Evolutionary conservation across 2,113 vertebrate genomes (phyloP).

Genomic region (Sciurus niger): DNA sequence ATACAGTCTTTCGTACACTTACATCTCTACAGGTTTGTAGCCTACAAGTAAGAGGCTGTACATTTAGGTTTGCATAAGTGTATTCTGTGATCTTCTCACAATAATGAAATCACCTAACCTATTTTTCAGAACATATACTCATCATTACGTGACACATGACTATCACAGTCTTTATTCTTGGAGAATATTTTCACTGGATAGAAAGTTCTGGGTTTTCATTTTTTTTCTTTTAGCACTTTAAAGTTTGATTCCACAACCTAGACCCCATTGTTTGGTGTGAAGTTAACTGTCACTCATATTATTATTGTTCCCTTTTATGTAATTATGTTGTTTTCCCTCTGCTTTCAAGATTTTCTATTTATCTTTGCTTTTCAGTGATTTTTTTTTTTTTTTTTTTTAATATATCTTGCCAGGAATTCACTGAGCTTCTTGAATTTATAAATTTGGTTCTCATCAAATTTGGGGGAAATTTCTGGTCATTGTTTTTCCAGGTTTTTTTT

Average conservation of each 20-base stretch:
- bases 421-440: not conserved
- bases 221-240: not conserved
- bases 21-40: not conserved
- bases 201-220: not conserved
- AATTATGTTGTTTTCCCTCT: not conserved
- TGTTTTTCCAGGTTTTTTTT: not conserved
- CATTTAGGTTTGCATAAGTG: not conserved
- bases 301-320: not conserved
- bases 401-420: not conserved
- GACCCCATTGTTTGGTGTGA: not conserved
- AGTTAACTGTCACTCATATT: not conserved
- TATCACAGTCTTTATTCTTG: not conserved
- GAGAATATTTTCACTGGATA: not conserved
- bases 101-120: not conserved
- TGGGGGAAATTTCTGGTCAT: not conserved
- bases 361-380: not conserved
- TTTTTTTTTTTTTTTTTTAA: not conserved
- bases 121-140: not conserved
- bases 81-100: not conserved
- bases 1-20: not conserved
- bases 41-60: not conserved
- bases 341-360: constrained; percentile 28
- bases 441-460: not conserved
- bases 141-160: not conserved
- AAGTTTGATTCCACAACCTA: not conserved